Evolutionary conservation across 2,888 invertebrate species (phyloP).

Genomic region (Tipula vernalis): DNA sequence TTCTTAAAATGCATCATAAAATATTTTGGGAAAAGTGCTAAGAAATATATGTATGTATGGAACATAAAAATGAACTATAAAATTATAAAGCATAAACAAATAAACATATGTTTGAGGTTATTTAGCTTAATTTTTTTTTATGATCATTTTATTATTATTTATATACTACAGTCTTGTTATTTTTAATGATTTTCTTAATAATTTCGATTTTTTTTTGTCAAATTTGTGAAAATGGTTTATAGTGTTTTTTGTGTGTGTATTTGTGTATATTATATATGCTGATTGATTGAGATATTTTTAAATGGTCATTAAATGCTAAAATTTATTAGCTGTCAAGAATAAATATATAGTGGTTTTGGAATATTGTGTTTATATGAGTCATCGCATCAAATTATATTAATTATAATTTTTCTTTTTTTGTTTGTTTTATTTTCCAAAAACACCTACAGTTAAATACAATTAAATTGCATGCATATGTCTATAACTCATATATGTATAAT

Average conservation of each 20-base stretch:
- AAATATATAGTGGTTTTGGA: not conserved
- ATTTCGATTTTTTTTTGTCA: not conserved
- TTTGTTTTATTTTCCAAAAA: not conserved
- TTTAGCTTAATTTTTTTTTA: not conserved
- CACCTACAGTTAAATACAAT: not conserved
- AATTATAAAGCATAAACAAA: slow-evolving; percentile 4
- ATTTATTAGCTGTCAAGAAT: not conserved
- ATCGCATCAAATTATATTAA: not conserved
- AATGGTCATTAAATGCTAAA: not conserved
- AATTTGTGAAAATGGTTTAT: not conserved
- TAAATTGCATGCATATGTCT: not conserved
- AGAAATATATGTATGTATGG: not conserved
- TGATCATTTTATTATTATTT: not conserved
- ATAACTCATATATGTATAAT: not conserved
- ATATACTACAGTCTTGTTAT: not conserved
- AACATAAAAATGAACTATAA: not conserved
- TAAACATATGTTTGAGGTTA: slow-evolving; percentile 4
- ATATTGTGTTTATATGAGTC: not conserved
- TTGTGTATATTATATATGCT: not conserved
- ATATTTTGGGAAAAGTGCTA: not conserved
- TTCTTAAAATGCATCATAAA: not conserved
- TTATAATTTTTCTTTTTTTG: not conserved
- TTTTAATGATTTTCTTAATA: slow-evolving; percentile 4
- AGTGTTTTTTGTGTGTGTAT: not conserved
- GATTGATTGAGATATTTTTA: not conserved